phyloP scores from a whole-genome alignment of 2,888 invertebrate species.

The Apotomis betuletana region DNA sequence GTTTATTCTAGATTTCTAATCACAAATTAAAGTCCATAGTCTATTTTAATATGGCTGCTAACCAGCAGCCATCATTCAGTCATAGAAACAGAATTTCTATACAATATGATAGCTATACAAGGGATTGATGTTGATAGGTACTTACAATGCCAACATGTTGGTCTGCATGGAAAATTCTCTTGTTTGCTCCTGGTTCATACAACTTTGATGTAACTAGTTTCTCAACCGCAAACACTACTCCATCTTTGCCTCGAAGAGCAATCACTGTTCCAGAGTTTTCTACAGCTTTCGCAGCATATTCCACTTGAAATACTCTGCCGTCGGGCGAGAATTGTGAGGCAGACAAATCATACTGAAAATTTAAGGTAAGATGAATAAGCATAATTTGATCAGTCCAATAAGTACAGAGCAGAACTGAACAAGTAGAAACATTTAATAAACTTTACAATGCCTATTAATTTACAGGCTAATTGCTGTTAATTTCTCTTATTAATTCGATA shows the following conservation, averaged over 20 bases:
- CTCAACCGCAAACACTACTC: conserved; percentile 98
- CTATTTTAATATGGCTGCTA: too few relatives aligned
- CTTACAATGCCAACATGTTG: conserved; percentile 96
- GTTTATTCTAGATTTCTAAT: too few relatives aligned
- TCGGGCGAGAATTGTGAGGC: conserved; percentile 99
- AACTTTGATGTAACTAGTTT: conserved; percentile 97
- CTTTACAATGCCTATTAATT: neutral
- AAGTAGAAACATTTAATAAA: neutral
- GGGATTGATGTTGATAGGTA: conserved; percentile 22
- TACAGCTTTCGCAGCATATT: conserved; percentile 99
- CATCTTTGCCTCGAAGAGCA: conserved; percentile 96
- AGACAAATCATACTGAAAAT: conserved; percentile 97
- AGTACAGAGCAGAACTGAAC: neutral
- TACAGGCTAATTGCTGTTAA: neutral
- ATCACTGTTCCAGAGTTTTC: conserved; percentile 99
- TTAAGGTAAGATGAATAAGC: conserved; percentile 54
- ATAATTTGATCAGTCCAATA: conserved; percentile 33
- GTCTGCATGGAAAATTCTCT: conserved; percentile 96
- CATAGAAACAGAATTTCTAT: too few relatives aligned
- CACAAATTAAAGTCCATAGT: too few relatives aligned
- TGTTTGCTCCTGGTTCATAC: conserved; percentile 95
- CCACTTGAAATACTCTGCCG: conserved; percentile 99
- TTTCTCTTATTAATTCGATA: neutral
- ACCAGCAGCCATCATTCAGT: too few relatives aligned
- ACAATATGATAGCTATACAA: too few relatives aligned